These are phyloP conservation scores for Pseudomyrmex cubaensis DNA, from an alignment of 1,140 invertebrate genomes.

Conservation along the genomic window DNA sequence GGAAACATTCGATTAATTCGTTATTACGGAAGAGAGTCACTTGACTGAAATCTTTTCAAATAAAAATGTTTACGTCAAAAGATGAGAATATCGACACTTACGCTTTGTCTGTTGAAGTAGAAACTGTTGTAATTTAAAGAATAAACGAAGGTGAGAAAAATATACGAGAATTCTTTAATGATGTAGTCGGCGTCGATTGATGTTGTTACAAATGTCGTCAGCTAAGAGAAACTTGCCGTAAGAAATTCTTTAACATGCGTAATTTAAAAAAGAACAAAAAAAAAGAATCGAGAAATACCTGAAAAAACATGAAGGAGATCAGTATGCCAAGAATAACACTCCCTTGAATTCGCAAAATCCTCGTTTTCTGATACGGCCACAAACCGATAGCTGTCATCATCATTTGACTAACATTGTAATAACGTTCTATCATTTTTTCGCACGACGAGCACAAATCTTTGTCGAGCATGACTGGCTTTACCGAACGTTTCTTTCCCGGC, in stretches of 20 bases:
- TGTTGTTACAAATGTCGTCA: constrained; percentile 2
- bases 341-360: not conserved
- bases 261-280: not conserved
- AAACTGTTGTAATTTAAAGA: constrained; percentile 5
- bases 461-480: too few relatives aligned
- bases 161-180: constrained; percentile 9
- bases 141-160: constrained; percentile 10
- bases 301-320: not conserved
- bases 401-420: constrained; percentile 16
- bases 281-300: constrained; percentile 8
- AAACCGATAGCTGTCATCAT: constrained; percentile 36
- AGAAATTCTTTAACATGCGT: not conserved
- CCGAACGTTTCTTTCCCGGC: too few relatives aligned
- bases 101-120: constrained; percentile 27
- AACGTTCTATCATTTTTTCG: constrained; percentile 20
- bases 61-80: not conserved
- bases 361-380: constrained; percentile 39
- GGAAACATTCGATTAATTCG: not conserved
- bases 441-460: too few relatives aligned
- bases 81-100: not conserved
- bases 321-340: not conserved
- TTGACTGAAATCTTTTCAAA: not conserved
- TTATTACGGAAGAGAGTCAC: too few relatives aligned
- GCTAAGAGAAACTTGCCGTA: not conserved
- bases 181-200: not conserved